Evolutionary conservation across 2,888 invertebrate species (phyloP), one percentile per base, ranked within the genome.

Genomic region (Parasteatoda lunata): DNA sequence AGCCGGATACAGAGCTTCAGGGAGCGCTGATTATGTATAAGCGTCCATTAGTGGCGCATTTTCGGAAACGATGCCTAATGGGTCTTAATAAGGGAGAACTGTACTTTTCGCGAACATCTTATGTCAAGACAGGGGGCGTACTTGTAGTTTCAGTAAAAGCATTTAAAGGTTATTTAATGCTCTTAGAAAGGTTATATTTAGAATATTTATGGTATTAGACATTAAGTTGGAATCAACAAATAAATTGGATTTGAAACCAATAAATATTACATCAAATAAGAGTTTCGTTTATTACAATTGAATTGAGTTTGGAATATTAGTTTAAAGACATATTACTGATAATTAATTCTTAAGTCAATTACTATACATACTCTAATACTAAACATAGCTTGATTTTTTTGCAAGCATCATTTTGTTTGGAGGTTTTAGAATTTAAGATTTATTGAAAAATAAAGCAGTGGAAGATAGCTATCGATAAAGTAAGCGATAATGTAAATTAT

Each of bases 31-130:
- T 78, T 78, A 78, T 78, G 70, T 78, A 68, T 52, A 59, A 70
- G 48, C 69, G 54, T 73, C 73, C 81, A 81, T 81, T 81, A 81
- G 69, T n/a, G 49, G 68, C 30, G 75, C 68, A 75, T 73, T 81
- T 81, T 68, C 52, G 73, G 68, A 81, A 81, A 68, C 52, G 81
- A 9, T 49, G 54, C 65, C 81, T 81, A 81, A 81, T 81, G 81
- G 73, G 68, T 59, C 81, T 81, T 81, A 81, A 81, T 81, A 81
- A 81, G 73, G 81, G 73, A 49, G 45, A 48, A 45, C 30, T 75
- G 51, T 81, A 81, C 72, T 72, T 75, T 64, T 80, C 51, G 72
- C 72, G 59, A 49, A 47, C 51, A 49, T 80, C 80, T 64, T 6
- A 48, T 54, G 4, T 6, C 5, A 49, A 54, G 6, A 6, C 8